Conservation (phyloP, 2,797 vertebrate genomes). For the Sebastes nivosus region DNA sequence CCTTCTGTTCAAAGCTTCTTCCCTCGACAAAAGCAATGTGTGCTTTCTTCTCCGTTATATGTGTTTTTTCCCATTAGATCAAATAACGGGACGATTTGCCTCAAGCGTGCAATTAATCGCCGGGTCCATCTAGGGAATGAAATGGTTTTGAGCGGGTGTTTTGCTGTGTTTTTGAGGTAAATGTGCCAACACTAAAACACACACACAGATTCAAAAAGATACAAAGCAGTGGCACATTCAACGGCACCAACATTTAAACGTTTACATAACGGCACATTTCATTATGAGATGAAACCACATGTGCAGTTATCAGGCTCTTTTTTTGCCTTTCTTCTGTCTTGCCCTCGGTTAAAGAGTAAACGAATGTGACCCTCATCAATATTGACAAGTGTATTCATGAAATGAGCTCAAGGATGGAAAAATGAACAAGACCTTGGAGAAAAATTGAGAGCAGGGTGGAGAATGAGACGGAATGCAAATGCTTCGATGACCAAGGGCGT, state of each 20-base stretch:
- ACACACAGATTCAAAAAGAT: background rate
- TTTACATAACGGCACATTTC: conserved; percentile 71
- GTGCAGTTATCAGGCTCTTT: conserved; percentile 28
- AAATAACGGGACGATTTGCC: conserved; percentile 35
- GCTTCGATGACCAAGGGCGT: conserved; percentile 70
- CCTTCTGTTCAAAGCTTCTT: conserved; percentile 22
- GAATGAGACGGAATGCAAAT: conserved; percentile 64
- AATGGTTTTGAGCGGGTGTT: conserved; percentile 17
- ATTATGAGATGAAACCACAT: conserved; percentile 84
- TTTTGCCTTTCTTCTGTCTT: conserved; percentile 18
- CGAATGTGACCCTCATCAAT: conserved; percentile 82
- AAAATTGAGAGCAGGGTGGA: conserved; percentile 38
- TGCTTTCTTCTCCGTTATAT: background rate
- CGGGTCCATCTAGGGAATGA: conserved; percentile 1
- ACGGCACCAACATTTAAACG: background rate
- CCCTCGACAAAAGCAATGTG: conserved; percentile 16
- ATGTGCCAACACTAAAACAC: background rate
- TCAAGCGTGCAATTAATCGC: conserved; percentile 30
- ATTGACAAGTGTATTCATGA: conserved; percentile 84
- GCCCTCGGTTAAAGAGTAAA: conserved; percentile 80
- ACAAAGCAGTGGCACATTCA: background rate
- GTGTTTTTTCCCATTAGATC: conserved; percentile 34
- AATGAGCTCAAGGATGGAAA: conserved; percentile 75
- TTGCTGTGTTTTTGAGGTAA: background rate
- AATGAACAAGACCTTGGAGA: conserved; percentile 73